These are phyloP conservation scores for Drosophila austrosaltans DNA, from an alignment of 2,888 invertebrate genomes.

Conservation along the genomic window DNA sequence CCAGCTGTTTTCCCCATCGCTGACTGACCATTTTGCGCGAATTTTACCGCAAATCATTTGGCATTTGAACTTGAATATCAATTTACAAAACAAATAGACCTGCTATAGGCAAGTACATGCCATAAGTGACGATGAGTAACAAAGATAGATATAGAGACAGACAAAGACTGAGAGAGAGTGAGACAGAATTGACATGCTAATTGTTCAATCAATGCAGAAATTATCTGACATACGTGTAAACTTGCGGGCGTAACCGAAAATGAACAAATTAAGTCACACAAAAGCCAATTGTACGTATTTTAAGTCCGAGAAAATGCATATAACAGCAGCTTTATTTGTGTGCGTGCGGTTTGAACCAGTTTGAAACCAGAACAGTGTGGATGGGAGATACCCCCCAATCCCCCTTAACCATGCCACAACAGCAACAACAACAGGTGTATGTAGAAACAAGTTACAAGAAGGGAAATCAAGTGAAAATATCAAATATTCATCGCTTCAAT, in stretches of 20 bases:
- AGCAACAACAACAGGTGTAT: slow-evolving; percentile 8
- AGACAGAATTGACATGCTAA: slow-evolving; percentile 66
- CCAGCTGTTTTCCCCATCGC: slow-evolving; percentile 35
- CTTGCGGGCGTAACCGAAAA: slow-evolving; percentile 54
- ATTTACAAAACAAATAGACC: slow-evolving; percentile 72
- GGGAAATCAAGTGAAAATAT: not conserved
- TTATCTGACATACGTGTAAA: slow-evolving; percentile 52
- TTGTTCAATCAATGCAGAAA: slow-evolving; percentile 74
- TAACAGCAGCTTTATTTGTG: slow-evolving; percentile 51
- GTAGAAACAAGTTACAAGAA: not conserved
- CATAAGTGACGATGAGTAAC: slow-evolving; percentile 11
- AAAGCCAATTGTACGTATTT: slow-evolving; percentile 57
- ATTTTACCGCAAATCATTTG: slow-evolving; percentile 76
- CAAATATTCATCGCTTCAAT: not conserved
- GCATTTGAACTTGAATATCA: slow-evolving; percentile 82
- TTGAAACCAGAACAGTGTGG: slow-evolving; percentile 39
- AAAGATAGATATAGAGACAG: slow-evolving; percentile 11
- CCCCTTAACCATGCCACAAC: not conserved
- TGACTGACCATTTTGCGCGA: slow-evolving; percentile 61
- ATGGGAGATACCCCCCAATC: not conserved
- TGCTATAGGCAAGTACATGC: slow-evolving; percentile 9
- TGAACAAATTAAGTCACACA: slow-evolving; percentile 57
- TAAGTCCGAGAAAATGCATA: slow-evolving; percentile 55
- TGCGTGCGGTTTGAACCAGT: slow-evolving; percentile 52
- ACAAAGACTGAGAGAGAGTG: slow-evolving; percentile 35